A percentile compares a stretch with the other conserved stretches of the same genome.
phyloP scores from a whole-genome alignment of 2,113 vertebrate species.

The Hiodon alosoides region DNA sequence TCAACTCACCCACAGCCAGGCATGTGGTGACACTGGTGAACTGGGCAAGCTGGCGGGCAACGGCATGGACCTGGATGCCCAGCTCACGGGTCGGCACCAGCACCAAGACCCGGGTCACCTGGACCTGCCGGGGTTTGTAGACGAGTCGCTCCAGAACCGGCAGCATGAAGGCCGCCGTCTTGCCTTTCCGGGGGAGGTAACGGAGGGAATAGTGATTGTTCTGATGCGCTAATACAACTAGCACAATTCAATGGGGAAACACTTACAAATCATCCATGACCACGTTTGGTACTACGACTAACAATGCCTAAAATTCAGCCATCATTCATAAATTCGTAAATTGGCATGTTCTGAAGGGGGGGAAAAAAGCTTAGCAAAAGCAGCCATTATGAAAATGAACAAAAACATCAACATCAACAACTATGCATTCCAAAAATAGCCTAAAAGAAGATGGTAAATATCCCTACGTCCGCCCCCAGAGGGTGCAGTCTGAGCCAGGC shows the following conservation, averaged over 20 bases:
- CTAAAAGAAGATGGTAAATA: too few species aligned
- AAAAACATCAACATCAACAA: too few species aligned
- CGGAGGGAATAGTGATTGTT: neutral
- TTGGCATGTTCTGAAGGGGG: too few species aligned
- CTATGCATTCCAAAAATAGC: too few species aligned
- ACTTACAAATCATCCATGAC: too few species aligned
- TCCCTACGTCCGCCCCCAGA: too few species aligned
- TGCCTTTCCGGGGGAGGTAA: constrained; percentile 60
- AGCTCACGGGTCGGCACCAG: constrained; percentile 91
- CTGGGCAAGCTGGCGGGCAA: constrained; percentile 85
- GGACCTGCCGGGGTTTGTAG: constrained; percentile 86
- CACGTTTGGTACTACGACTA: too few species aligned
- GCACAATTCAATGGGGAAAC: too few species aligned
- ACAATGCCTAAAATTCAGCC: too few species aligned
- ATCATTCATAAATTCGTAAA: too few species aligned
- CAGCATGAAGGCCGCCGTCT: constrained; percentile 92
- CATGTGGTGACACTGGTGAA: constrained; percentile 84
- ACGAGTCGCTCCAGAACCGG: constrained; percentile 89
- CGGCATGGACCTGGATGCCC: constrained; percentile 92
- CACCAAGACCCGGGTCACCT: constrained; percentile 83
- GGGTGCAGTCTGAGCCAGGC: neutral
- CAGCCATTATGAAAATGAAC: too few species aligned
- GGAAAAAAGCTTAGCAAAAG: too few species aligned
- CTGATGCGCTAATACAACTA: neutral
- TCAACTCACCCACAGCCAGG: constrained; percentile 81